A percentile compares a stretch with the other conserved stretches of the same genome.
Conservation (phyloP, 2,888 invertebrate genomes). For the Timandra comae region DNA sequence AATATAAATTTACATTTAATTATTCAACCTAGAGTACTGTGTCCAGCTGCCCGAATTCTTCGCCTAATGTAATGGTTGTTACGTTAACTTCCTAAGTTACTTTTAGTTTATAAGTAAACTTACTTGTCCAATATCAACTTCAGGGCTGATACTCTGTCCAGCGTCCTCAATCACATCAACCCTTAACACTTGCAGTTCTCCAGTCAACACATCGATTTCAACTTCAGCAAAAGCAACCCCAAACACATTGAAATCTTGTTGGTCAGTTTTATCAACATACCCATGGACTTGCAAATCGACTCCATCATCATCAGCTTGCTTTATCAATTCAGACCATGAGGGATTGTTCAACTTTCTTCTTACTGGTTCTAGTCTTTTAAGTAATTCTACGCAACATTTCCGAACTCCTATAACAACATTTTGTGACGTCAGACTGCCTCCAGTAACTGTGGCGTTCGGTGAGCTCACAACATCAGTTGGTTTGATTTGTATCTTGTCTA, state of each 20-base stretch:
- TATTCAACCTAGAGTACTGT: not conserved
- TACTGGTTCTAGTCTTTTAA: conserved; percentile 23
- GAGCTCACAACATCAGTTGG: conserved; percentile 75
- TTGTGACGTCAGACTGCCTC: conserved; percentile 73
- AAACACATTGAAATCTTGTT: conserved; percentile 47
- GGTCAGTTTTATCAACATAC: conserved; percentile 18
- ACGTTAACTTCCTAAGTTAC: not conserved
- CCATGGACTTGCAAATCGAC: conserved; percentile 43
- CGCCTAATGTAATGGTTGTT: not conserved
- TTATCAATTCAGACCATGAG: conserved; percentile 66
- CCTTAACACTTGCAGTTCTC: conserved; percentile 76
- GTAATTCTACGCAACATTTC: conserved; percentile 24
- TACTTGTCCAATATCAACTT: conserved; percentile 80
- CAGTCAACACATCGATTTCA: conserved; percentile 84
- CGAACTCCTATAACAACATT: conserved; percentile 28
- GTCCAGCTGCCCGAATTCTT: not conserved
- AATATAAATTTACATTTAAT: not conserved
- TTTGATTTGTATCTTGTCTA: conserved; percentile 80
- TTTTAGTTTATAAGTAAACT: conserved; percentile 8
- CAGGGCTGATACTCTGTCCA: conserved; percentile 79
- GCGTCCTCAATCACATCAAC: conserved; percentile 81
- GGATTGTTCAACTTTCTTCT: conserved; percentile 36
- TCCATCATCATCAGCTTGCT: conserved; percentile 48
- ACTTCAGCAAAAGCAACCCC: conserved; percentile 80
- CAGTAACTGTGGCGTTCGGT: conserved; percentile 80